These are phyloP conservation scores for Galendromus occidentalis DNA, from an alignment of 1,140 invertebrate genomes.

Conservation along the genomic window DNA sequence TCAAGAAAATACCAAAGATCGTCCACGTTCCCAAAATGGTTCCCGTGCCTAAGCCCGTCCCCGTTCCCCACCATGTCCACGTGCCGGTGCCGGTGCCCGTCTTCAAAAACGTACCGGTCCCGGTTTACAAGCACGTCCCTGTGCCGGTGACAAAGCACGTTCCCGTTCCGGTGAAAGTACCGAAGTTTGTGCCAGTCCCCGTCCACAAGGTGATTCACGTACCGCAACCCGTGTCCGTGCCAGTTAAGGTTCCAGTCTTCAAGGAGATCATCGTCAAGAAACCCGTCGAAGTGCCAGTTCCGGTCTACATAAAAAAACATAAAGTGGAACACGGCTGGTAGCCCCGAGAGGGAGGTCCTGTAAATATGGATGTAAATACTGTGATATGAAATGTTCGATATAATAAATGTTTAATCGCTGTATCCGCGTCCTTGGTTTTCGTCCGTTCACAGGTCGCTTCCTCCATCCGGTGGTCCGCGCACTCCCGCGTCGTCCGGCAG, in stretches of 20 bases:
- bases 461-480: too few species aligned
- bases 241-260: slow-evolving; percentile 23
- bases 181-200: slow-evolving; percentile 22
- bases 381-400: not conserved
- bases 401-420: too few species aligned
- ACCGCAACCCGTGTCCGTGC: slow-evolving; percentile 22
- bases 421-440: too few species aligned
- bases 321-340: slow-evolving; percentile 7
- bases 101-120: slow-evolving; percentile 17
- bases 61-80: slow-evolving; percentile 19
- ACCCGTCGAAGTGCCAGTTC: slow-evolving; percentile 23
- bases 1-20: slow-evolving; percentile 20
- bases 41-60: slow-evolving; percentile 20
- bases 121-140: slow-evolving; percentile 19
- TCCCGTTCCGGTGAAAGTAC: slow-evolving; percentile 21
- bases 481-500: too few species aligned
- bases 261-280: slow-evolving; percentile 24
- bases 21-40: slow-evolving; percentile 20
- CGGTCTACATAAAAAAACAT: slow-evolving; percentile 16
- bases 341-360: not conserved
- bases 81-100: slow-evolving; percentile 19
- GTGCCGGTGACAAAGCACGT: slow-evolving; percentile 20
- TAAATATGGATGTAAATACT: slow-evolving; percentile 9
- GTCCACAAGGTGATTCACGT: slow-evolving; percentile 23
- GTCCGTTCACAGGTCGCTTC: too few species aligned